Conservation (phyloP, 2,888 invertebrate genomes). For the Disparrhopalites patrizii region DNA sequence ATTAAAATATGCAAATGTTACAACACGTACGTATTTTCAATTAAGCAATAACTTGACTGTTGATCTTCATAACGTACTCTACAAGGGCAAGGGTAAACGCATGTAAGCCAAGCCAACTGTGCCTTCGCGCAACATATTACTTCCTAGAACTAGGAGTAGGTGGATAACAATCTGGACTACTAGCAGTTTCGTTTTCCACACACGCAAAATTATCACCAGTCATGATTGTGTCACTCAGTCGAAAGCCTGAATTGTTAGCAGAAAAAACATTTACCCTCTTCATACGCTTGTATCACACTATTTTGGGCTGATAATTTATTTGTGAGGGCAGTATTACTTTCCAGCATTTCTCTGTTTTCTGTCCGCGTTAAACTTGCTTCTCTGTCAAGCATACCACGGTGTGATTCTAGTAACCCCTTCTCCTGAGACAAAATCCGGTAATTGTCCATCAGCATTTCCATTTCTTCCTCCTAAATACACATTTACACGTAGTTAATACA, state of each 20-base stretch:
- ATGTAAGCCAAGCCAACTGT: no score
- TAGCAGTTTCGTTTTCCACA: neutral
- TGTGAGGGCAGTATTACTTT: conserved; percentile 33
- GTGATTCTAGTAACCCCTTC: conserved; percentile 38
- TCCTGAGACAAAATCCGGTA: conserved; percentile 38
- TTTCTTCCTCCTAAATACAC: conserved; percentile 45
- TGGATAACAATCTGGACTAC: neutral
- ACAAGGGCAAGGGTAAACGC: no score
- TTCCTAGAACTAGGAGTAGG: neutral
- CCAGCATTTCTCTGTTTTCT: conserved; percentile 39
- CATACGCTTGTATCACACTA: conserved; percentile 35
- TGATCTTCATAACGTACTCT: no score
- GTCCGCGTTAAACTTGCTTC: conserved; percentile 35
- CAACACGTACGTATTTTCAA: no score
- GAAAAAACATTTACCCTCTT: no score
- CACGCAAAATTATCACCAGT: conserved; percentile 1
- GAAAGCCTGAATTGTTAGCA: no score
- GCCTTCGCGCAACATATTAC: no score
- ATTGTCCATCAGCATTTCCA: conserved; percentile 41
- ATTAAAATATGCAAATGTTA: no score
- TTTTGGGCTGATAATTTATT: conserved; percentile 38
- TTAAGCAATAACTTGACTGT: no score
- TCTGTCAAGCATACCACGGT: conserved; percentile 36
- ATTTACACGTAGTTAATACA: no score
- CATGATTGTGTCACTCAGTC: neutral